Base-by-base conservation (phyloP, 2,113 vertebrate genomes). In the Zapus hudsonius region DNA sequence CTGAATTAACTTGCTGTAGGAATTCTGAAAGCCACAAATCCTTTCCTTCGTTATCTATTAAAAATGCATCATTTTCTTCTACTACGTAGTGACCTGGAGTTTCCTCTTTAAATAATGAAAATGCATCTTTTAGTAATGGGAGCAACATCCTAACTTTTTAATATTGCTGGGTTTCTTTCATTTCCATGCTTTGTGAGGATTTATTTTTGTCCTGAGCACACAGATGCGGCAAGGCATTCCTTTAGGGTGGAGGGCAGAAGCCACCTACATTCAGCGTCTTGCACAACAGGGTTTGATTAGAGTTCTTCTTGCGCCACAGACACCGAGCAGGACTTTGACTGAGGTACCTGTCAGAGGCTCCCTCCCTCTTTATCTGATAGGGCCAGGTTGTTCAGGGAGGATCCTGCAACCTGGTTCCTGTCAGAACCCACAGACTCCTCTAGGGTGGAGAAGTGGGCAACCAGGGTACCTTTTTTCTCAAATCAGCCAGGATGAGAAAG, bases 291-390 rank as follows among this genome's bases (percentile, higher is more conserved):
- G 67, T 67, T 92, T 95, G 80, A 81, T 73, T n/a, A 81, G 80
- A 47, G 11, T 33, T 38, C 47, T 27, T 2, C 84, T 93, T 90
- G 57, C 0, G 0, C 22, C 75, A 61, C 1, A 20, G 33, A 57
- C 27, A 86, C 36, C 79, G n/a, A n/a, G n/a, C 52, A 36, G 66
- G 42, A 78, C 7, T 13, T 40, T 76, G 85, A 92, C 44, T 47
- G 31, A 31, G 6, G 38, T 2, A 23, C 19, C 84, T 89, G 67
- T 87, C 80, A 91, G 81, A 84, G n/a, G 52, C 66, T 88, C 61
- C 44, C 92, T 84, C 92, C 86, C 70, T 92, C 70, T 86, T 93
- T 93, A 91, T 74, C 89, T 92, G 93, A 82, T 84, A 84, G 36
- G 57, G 13, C 66, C 66, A 76, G 64, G 20, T 25, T 81, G 83